Evolutionary conservation across 2,797 vertebrate species (phyloP).

Genomic region (Arctocebus calabarensis): DNA sequence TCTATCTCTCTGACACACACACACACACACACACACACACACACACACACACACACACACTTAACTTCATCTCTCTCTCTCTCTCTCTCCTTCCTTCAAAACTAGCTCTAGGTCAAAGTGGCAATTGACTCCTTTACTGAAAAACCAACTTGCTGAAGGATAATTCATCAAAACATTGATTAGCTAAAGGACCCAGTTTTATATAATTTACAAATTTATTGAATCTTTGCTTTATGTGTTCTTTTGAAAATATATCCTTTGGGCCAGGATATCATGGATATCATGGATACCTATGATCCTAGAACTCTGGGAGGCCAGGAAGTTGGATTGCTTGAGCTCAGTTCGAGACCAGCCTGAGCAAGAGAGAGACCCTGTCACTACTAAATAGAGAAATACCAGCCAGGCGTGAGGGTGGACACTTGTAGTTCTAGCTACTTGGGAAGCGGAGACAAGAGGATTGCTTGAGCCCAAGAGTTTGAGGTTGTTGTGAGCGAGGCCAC

Average conservation of each 20-base stretch:
- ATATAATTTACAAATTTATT: neutral
- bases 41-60: neutral
- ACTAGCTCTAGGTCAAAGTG: neutral
- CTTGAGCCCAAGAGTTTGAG: neutral
- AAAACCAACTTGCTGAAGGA: neutral
- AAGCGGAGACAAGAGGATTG: no score
- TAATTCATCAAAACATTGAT: neutral
- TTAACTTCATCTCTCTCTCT: neutral
- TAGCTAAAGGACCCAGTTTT: neutral
- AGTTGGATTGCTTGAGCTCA: neutral
- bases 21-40: neutral
- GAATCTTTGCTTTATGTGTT: neutral
- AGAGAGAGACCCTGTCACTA: no score
- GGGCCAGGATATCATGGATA: neutral
- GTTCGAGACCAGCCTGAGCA: no score
- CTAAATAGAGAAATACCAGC: no score
- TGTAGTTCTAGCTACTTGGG: no score
- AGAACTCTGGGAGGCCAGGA: neutral
- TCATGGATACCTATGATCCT: neutral
- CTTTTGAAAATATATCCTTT: neutral
- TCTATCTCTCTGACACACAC: neutral
- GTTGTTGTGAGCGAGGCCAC: neutral
- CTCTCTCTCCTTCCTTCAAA: neutral
- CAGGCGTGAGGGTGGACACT: accelerated
- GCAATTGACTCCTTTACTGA: neutral